Evolutionary conservation across 2,113 vertebrate species (phyloP).

Genomic region (Platichthys stellatus): DNA sequence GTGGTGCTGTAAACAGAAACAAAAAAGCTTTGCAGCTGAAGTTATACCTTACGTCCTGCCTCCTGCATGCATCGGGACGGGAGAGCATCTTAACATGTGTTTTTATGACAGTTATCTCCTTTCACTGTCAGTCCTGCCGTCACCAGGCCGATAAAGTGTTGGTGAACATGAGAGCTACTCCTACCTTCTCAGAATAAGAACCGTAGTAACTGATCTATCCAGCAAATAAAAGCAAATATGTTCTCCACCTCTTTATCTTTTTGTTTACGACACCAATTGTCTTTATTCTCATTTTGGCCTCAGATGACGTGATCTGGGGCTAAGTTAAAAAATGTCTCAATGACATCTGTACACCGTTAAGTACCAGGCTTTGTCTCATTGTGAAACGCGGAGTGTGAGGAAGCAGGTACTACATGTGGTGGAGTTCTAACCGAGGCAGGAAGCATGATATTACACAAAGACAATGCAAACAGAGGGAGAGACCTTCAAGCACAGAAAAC

Average conservation of each 20-base stretch:
- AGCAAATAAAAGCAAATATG: not conserved
- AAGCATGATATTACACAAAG: slow-evolving; percentile 63
- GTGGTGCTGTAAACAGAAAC: too few relatives aligned
- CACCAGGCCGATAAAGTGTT: not conserved
- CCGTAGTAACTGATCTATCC: too few relatives aligned
- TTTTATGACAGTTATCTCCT: not conserved
- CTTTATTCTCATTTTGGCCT: slow-evolving; percentile 22
- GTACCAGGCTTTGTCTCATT: slow-evolving; percentile 62
- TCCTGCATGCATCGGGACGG: too few relatives aligned
- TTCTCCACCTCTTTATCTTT: not conserved
- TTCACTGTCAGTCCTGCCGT: not conserved
- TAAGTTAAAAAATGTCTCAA: slow-evolving; percentile 34
- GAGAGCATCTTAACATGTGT: too few relatives aligned
- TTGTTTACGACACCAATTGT: slow-evolving; percentile 1
- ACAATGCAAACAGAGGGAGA: slow-evolving; percentile 71
- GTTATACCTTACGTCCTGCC: too few relatives aligned
- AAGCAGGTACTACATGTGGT: slow-evolving; percentile 66
- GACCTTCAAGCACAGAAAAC: slow-evolving; percentile 66
- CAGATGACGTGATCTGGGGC: not conserved
- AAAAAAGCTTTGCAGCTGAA: too few relatives aligned
- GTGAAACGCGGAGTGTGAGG: slow-evolving; percentile 58
- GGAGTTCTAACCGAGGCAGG: slow-evolving; percentile 61
- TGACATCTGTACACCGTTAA: slow-evolving; percentile 47
- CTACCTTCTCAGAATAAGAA: not conserved
- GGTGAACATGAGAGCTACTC: not conserved